Evolutionary conservation across 1,140 invertebrate genomes (phyloP), one percentile per base, ranked within the genome.

Genomic region (Hyles euphorbiae): DNA sequence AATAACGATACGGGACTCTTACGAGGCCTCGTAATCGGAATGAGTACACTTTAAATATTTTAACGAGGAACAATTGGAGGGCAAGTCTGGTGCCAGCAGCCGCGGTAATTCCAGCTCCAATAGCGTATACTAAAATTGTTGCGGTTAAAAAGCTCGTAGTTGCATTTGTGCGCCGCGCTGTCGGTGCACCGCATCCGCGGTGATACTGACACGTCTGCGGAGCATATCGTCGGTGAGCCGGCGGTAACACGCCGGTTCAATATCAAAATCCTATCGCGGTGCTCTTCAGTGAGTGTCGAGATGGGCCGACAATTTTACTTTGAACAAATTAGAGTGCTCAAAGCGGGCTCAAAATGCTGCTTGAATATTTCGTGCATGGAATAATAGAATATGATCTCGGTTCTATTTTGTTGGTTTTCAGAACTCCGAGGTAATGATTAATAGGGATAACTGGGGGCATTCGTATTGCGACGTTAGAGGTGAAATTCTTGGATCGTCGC

Each of bases 71-170:
- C 91, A 89, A 93, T 95, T 95, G 94, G 94, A 95, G 94, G 94
- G 94, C 94, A 96, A 96, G 94, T 96, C 94, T 95, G 93, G 93
- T 95, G 93, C 94, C 94, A 95, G 94, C 94, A 94, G 93, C 93
- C 92, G 94, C 94, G 94, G 94, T 95, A 95, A 96, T 94, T 95
- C 94, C 94, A 95, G 94, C 94, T 95, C 93, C 93, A 94, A 94
- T 94, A 95, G 93, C 94, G 93, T 95, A 95, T 95, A 95, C 93
- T 94, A 94, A 94, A 93, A 92, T 94, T 94, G 93, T 93, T 95
- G 93, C 92, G 91, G 93, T 93, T 93, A 92, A 93, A 93, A 93
- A 93, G 92, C 91, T 93, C 91, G 91, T 93, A 93, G 92, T 92
- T 91, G 91, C 91, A 92, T 91, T 89, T 92, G 91, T 91, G 91